Percentiles rank a stretch among this genome's conserved stretches.
Conservation (phyloP, 2,113 vertebrate species). For the Psammodynastes pulverulentus region DNA sequence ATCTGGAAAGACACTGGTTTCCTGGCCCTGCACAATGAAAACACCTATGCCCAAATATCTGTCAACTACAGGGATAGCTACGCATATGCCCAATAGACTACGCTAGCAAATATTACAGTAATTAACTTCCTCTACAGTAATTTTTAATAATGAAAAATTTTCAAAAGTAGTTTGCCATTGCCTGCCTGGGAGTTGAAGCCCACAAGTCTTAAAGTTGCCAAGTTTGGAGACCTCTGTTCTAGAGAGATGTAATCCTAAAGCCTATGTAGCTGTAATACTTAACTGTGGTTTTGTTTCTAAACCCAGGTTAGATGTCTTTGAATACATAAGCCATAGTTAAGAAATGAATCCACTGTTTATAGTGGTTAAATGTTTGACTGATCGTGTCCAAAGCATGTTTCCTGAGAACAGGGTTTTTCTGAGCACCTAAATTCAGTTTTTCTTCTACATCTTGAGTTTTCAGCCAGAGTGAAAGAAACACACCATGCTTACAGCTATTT, state of each 20-base stretch:
- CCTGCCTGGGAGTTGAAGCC: too few relatives aligned
- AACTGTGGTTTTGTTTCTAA: not conserved
- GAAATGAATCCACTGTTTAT: not conserved
- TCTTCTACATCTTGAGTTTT: not conserved
- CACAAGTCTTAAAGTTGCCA: too few relatives aligned
- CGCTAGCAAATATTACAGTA: not conserved
- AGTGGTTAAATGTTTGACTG: not conserved
- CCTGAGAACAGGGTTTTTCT: too few relatives aligned
- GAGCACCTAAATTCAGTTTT: not conserved
- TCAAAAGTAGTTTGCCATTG: not conserved
- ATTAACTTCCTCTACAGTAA: not conserved
- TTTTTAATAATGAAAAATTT: not conserved
- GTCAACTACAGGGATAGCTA: not conserved
- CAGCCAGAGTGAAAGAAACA: not conserved
- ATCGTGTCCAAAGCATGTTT: not conserved
- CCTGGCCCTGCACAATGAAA: not conserved
- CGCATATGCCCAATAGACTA: not conserved
- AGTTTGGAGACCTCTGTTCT: too few relatives aligned
- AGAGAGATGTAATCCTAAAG: not conserved
- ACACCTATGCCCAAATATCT: not conserved
- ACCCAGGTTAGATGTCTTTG: not conserved
- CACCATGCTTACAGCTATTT: not conserved
- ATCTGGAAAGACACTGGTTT: not conserved
- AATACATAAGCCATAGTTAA: too few relatives aligned
- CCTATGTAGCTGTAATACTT: not conserved